Evolutionary conservation across 2,797 vertebrate genomes (phyloP), one percentile per base, ranked within the genome.

Genomic region (Melanotaenia maccullochi): DNA sequence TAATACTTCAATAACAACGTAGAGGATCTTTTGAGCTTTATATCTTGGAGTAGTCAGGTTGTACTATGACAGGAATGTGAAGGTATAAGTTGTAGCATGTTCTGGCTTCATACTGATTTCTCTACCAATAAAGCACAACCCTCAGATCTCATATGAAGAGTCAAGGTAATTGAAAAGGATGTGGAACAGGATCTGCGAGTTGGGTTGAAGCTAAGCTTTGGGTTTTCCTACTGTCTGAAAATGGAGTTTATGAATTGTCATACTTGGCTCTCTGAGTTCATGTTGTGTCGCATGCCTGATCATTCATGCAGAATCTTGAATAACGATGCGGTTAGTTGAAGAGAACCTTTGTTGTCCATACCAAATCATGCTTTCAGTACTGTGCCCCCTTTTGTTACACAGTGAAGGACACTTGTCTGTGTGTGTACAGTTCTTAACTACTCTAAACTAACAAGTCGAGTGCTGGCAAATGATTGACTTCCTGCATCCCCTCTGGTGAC

Each of bases 31-130:
- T 75, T 78, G 60, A 76, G 88, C 78, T 28, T 86, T 77, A 77
- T 66, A 79, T 87, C 33, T 20, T 61, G 71, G 72, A 73, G 38
- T 55, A 83, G 76, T 91, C 30, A 65, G 81, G 84, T 85, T 78
- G 58, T 87, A 84, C 85, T 93, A 93, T 92, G 91, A 85, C 65
- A 85, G 91, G 93, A 95, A 94, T 95, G 93, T 81, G 77, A 85
- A 63, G 59, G 75, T 66, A 85, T 91, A 72, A 49, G 92, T 93
- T 85, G 74, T 57, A 83, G 92, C 92, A 90, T 79, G 93, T 84
- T 90, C 71, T 68, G 67, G 22, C 49, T 61, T 36, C 59, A 55
- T 71, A 36, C 76, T 79, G 56, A 60, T 78, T 76, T 78, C 76
- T 84, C 70, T 82, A 77, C 71, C 49, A 82, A 76, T 87, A 77